These are phyloP conservation scores for Forbesichthys papilliferus DNA, from an alignment of 2,113 vertebrate species.

Conservation along the genomic window DNA sequence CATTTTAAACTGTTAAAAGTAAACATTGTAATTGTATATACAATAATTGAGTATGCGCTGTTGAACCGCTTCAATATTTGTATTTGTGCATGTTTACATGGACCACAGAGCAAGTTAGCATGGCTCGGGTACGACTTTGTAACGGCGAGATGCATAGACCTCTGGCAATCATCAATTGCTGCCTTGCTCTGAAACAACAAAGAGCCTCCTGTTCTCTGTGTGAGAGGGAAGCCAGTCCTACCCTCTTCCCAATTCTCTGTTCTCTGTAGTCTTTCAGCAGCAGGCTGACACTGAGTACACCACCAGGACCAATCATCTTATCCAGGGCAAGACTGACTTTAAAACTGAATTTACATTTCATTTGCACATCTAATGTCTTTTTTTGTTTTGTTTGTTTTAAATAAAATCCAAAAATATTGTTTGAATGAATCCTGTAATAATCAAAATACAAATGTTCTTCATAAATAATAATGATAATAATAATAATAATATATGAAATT, in stretches of 20 bases:
- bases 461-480: too few relatives aligned
- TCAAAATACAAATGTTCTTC: too few relatives aligned
- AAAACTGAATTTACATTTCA: too few relatives aligned
- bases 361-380: too few relatives aligned
- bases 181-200: conserved; percentile 49
- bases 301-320: conserved; percentile 16
- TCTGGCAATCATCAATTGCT: conserved; percentile 2
- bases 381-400: too few relatives aligned
- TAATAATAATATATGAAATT: too few relatives aligned
- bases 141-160: background rate
- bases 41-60: background rate
- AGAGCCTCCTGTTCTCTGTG: conserved; percentile 58
- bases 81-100: conserved; percentile 4
- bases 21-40: too few relatives aligned
- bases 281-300: conserved; percentile 42
- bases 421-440: too few relatives aligned
- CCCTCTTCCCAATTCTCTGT: conserved; percentile 2
- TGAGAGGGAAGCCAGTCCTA: conserved; percentile 23
- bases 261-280: conserved; percentile 46
- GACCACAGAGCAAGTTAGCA: background rate
- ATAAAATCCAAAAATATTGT: too few relatives aligned
- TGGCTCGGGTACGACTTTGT: too few relatives aligned
- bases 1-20: background rate
- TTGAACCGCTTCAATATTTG: conserved; percentile 11
- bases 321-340: conserved; percentile 1